Base-by-base conservation (phyloP, 1,140 invertebrate species). In the Nixonia krombeini region DNA sequence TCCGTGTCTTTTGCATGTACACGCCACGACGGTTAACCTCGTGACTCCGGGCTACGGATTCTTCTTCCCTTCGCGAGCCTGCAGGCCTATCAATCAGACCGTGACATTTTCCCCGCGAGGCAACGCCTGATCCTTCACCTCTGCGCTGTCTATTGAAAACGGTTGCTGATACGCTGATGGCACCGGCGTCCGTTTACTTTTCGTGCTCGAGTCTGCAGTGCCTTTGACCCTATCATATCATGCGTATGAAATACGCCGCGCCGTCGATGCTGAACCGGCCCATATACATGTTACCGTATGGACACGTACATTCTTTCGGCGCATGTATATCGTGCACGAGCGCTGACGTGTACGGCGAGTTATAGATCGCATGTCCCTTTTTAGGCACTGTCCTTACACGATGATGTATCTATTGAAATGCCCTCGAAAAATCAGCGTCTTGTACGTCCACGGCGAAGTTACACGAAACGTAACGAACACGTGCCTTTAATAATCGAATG, bases 161-260 rank as follows among this genome's bases (percentile, higher is more conserved):
- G 21, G 41, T 21, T 21, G 21, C 41, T n/a, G 25, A 26, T 44
- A 21, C 41, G 25, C 10, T 38, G 38, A 17, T 41, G 38, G 38
- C 21, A 41, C 9, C 9, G 25, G 25, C 9, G 25, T 17, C 8
- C 38, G 38, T 41, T 41, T 41, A 41, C 38, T 41, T 41, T 41
- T 41, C 38, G 15, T 8, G 18, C 16, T 15, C 12, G 21, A 41
- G 15, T 9, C 38, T 16, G 21, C 5, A 12, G 21, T 12, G 10
- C 41, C n/a, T 38, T 38, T 38, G 10, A 38, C 16, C 37, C 37
- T 38, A 16, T 38, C 37, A 38, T 38, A 38, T 38, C 17, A 17
- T 38, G 18, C 15, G 9, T 18, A 15, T 9, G 4, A 16, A 15
- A 17, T 38, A 18, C 18, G 18, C 15, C 6, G 37, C 15, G 37